phyloP scores from a whole-genome alignment of 2,113 vertebrate species.

The Zonotrichia leucophrys region DNA sequence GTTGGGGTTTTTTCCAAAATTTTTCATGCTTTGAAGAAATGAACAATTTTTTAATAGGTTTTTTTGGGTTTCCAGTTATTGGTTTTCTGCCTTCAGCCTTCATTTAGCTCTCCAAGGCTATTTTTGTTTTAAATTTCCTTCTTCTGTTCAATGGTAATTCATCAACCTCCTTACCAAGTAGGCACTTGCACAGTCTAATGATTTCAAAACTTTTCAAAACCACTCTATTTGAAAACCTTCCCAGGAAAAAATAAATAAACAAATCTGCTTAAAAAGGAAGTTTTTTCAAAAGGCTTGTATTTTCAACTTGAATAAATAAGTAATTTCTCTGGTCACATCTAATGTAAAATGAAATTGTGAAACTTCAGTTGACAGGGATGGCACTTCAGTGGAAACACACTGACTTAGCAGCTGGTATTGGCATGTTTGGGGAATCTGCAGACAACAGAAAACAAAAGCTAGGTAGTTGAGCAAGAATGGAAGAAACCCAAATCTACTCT shows the following conservation, averaged over 20 bases:
- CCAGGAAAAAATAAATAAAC: not conserved
- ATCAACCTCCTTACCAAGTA: conserved; percentile 21
- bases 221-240: conserved; percentile 4
- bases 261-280: not conserved
- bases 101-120: not conserved
- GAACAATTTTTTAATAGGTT: not conserved
- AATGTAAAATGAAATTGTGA: conserved; percentile 3
- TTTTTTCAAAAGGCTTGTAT: conserved; percentile 3
- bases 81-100: not conserved
- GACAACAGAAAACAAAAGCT: not conserved
- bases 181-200: conserved; percentile 33
- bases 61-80: not conserved
- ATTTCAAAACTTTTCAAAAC: conserved; percentile 48
- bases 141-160: not conserved
- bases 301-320: not conserved
- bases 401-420: conserved; percentile 13
- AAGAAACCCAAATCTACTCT: not conserved
- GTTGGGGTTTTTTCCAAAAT: not conserved
- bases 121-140: conserved; percentile 9
- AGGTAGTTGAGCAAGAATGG: not conserved
- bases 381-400: not conserved
- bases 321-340: not conserved
- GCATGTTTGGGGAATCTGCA: not conserved
- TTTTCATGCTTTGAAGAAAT: not conserved
- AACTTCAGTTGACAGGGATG: not conserved